Percentiles rank a stretch among this genome's conserved stretches.
These are phyloP conservation scores for Alosa sapidissima DNA, from an alignment of 2,797 vertebrate species.

Conservation along the genomic window DNA sequence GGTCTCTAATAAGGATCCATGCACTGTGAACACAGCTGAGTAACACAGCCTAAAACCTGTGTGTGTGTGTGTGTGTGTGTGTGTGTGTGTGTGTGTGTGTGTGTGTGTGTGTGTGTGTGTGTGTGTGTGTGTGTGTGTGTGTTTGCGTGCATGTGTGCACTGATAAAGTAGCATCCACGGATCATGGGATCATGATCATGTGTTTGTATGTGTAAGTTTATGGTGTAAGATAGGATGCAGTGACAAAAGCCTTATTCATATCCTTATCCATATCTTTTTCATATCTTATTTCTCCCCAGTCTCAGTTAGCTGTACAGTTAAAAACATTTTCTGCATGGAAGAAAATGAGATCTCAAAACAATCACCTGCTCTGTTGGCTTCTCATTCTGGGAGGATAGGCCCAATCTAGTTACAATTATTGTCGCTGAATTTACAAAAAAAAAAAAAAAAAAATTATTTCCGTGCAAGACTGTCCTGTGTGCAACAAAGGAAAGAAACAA, in stretches of 20 bases:
- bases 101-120: conserved; percentile 12
- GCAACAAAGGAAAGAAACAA: background rate
- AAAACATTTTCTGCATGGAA: background rate
- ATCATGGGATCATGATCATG: no score
- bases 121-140: conserved; percentile 9
- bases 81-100: conserved; percentile 10
- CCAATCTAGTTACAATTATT: background rate
- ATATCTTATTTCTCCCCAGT: background rate
- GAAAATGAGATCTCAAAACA: background rate
- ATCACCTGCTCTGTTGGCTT: background rate
- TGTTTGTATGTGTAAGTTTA: background rate
- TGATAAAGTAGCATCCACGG: background rate
- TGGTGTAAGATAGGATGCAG: no score
- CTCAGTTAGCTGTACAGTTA: background rate
- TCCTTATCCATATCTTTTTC: no score
- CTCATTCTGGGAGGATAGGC: background rate
- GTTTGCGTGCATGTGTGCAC: background rate
- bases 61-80: conserved; percentile 14
- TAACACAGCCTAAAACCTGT: background rate
- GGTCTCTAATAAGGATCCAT: background rate
- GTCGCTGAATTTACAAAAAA: background rate
- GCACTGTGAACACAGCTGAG: background rate
- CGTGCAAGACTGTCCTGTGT: background rate
- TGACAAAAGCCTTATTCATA: no score
- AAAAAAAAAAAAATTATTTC: background rate